A percentile compares a stretch with the other conserved stretches of the same genome.
Evolutionary conservation across 2,113 vertebrate genomes (phyloP).

Genomic region (Antennarius striatus): DNA sequence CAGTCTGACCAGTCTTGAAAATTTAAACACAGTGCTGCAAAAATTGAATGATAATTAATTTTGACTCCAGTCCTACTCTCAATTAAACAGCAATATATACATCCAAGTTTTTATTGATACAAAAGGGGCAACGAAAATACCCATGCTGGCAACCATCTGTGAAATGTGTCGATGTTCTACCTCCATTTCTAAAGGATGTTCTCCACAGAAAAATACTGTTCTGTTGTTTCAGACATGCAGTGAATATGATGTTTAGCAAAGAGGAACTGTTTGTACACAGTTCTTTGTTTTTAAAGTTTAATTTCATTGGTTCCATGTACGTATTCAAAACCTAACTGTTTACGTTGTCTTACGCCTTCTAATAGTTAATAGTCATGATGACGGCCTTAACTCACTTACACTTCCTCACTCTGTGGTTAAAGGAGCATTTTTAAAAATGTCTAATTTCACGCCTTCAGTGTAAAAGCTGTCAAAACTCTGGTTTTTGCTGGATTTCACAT

Average conservation of each 20-base stretch:
- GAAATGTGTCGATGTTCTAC: too few relatives aligned
- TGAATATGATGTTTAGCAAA: background rate
- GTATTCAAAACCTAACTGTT: background rate
- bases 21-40: constrained; percentile 2
- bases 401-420: constrained; percentile 6
- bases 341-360: constrained; percentile 11
- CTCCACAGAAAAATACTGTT: background rate
- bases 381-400: constrained; percentile 1
- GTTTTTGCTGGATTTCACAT: background rate
- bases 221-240: background rate
- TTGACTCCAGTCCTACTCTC: background rate
- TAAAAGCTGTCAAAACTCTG: too few relatives aligned
- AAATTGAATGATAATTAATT: constrained; percentile 1
- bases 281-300: too few relatives aligned
- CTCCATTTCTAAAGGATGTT: too few relatives aligned
- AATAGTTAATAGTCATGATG: constrained; percentile 27
- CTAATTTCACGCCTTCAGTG: background rate
- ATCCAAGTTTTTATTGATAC: too few relatives aligned
- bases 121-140: too few relatives aligned
- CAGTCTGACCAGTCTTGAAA: background rate
- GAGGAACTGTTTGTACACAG: background rate
- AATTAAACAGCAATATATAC: too few relatives aligned
- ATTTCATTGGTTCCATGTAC: too few relatives aligned
- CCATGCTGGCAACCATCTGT: too few relatives aligned
- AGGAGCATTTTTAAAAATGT: background rate